These are phyloP conservation scores for Cynopterus sphinx DNA, from an alignment of 2,797 vertebrate genomes.

Conservation along the genomic window DNA sequence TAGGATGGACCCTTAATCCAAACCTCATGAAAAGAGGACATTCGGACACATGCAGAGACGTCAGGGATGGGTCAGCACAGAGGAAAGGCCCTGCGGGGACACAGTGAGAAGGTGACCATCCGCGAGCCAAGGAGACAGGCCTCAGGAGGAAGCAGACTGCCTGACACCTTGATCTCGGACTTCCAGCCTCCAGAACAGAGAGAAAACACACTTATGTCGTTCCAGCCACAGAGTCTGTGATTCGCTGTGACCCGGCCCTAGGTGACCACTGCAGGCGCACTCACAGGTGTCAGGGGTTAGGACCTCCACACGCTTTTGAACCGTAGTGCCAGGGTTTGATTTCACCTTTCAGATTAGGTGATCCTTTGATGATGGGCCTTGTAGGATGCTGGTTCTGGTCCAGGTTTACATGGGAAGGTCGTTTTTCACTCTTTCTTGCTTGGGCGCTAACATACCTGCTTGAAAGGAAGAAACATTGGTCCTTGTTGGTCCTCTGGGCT, in stretches of 20 bases:
- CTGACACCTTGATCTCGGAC: not conserved
- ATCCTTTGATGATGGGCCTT: not conserved
- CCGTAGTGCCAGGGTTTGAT: not conserved
- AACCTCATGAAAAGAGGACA: not conserved
- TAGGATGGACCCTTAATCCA: too few relatives aligned
- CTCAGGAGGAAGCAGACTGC: not conserved
- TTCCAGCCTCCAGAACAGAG: not conserved
- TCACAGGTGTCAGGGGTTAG: not conserved
- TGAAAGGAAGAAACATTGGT: not conserved
- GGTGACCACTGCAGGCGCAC: fast-evolving
- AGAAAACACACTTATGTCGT: not conserved
- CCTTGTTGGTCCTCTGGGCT: fast-evolving
- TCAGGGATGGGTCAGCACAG: fast-evolving
- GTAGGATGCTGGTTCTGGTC: not conserved
- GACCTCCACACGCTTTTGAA: not conserved
- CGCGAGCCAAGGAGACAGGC: not conserved
- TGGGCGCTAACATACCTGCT: not conserved
- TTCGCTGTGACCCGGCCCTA: fast-evolving
- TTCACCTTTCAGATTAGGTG: not conserved
- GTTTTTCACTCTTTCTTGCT: not conserved
- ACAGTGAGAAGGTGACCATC: not conserved
- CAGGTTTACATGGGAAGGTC: too few relatives aligned
- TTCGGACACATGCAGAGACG: fast-evolving
- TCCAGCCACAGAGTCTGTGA: not conserved
- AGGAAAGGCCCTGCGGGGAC: not conserved